A percentile compares a stretch with the other conserved stretches of the same genome.
These are phyloP conservation scores for Anoncus sp. DNA, from an alignment of 2,888 invertebrate genomes.

Conservation along the genomic window DNA sequence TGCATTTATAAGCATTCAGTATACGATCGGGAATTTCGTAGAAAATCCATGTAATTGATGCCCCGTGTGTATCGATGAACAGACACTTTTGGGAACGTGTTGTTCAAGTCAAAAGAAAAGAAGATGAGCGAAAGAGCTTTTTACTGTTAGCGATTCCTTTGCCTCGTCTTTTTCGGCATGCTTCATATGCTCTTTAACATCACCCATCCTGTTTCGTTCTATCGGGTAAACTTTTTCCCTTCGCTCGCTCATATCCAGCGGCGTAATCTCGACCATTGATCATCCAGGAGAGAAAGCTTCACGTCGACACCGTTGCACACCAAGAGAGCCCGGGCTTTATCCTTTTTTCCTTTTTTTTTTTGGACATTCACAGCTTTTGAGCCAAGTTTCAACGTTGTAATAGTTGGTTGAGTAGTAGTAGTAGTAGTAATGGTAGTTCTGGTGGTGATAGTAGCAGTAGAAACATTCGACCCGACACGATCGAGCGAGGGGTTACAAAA, in stretches of 20 bases:
- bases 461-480: slow-evolving; percentile 45
- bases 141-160: not conserved
- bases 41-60: not conserved
- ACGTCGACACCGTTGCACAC: slow-evolving; percentile 39
- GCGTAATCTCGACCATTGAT: slow-evolving; percentile 57
- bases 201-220: slow-evolving; percentile 4
- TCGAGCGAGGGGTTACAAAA: slow-evolving; percentile 47
- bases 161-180: not conserved
- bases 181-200: not conserved
- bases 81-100: slow-evolving; percentile 24
- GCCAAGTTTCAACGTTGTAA: not conserved
- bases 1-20: slow-evolving; percentile 3
- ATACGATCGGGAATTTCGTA: not conserved
- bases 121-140: not conserved
- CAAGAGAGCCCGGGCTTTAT: slow-evolving; percentile 17
- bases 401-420: slow-evolving; percentile 8
- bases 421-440: slow-evolving; percentile 13
- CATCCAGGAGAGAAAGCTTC: slow-evolving; percentile 51
- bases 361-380: slow-evolving; percentile 10
- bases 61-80: slow-evolving; percentile 28
- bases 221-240: slow-evolving; percentile 39
- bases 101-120: slow-evolving; percentile 13
- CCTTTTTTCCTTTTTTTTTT: slow-evolving; percentile 3
- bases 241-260: not conserved
- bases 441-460: slow-evolving; percentile 37